These are phyloP conservation scores for Cheilosia grossa DNA, from an alignment of 2,888 invertebrate species.

Conservation along the genomic window DNA sequence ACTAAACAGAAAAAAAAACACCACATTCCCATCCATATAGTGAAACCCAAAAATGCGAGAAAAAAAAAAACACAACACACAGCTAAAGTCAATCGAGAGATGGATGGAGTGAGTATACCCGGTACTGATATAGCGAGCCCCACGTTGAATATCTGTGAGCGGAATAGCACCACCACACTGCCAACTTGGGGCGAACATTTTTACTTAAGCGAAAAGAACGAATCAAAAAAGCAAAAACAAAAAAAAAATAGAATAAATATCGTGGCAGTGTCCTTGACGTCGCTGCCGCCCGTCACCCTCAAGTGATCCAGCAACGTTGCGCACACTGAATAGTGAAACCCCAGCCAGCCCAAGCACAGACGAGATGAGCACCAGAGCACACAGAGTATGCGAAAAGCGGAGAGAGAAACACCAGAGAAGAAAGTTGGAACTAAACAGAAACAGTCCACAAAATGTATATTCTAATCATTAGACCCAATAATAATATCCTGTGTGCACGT, in stretches of 20 bases:
- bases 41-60: constrained; percentile 59
- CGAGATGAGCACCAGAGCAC: not conserved
- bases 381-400: not conserved
- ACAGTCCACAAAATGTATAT: constrained; percentile 51
- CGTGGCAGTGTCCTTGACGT: constrained; percentile 68
- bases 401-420: constrained; percentile 5
- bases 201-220: constrained; percentile 6
- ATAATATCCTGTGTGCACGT: constrained; percentile 57
- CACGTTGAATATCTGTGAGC: constrained; percentile 50
- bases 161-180: constrained; percentile 26
- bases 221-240: not conserved
- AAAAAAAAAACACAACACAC: constrained; percentile 34
- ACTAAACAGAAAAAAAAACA: constrained; percentile 32
- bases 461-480: constrained; percentile 59
- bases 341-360: not conserved
- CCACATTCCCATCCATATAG: constrained; percentile 24
- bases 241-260: constrained; percentile 56
- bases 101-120: constrained; percentile 37
- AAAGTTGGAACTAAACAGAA: constrained; percentile 42
- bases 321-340: constrained; percentile 15
- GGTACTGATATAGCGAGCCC: constrained; percentile 12
- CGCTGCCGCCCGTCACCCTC: constrained; percentile 49
- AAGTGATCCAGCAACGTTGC: constrained; percentile 25
- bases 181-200: constrained; percentile 26
- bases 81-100: constrained; percentile 43